These are phyloP conservation scores for Philotrypesis tridentata DNA, from an alignment of 1,140 invertebrate genomes.

Conservation along the genomic window DNA sequence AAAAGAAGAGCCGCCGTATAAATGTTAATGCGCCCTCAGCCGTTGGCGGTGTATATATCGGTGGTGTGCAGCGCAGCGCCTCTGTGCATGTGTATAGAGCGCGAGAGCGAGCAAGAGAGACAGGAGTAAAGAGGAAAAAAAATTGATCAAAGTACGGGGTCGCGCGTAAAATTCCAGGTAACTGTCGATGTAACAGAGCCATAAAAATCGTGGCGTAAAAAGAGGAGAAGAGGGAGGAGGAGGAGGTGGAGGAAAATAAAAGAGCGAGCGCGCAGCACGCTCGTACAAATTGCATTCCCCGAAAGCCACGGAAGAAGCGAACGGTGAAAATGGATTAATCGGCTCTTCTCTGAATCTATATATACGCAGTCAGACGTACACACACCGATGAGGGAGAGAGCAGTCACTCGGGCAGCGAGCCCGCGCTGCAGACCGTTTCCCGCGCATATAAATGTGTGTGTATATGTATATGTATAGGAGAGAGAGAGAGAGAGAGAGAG, in stretches of 20 bases:
- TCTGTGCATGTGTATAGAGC: not conserved
- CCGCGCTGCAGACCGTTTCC: not conserved
- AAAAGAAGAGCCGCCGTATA: not conserved
- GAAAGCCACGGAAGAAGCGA: conserved; percentile 14
- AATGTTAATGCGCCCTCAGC: conserved; percentile 10
- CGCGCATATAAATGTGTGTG: not conserved
- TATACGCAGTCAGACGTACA: too few species aligned
- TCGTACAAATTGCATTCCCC: conserved; percentile 39
- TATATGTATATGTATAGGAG: too few species aligned
- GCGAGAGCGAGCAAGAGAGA: not conserved
- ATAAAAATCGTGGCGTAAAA: conserved; percentile 47
- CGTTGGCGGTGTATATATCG: not conserved
- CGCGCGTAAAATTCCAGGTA: conserved; percentile 42
- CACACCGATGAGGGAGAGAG: not conserved
- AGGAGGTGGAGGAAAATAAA: not conserved
- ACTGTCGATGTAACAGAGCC: conserved; percentile 43
- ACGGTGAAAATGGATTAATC: conserved; percentile 49
- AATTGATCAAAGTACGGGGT: conserved; percentile 38
- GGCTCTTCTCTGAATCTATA: conserved; percentile 23
- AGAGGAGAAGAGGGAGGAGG: not conserved
- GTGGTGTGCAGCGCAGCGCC: not conserved
- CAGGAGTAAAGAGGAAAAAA: conserved; percentile 9
- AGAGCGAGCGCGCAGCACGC: not conserved
- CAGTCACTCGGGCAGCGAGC: not conserved
- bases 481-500: too few species aligned